A percentile compares a stretch with the other conserved stretches of the same genome.
Conservation (phyloP, 2,888 invertebrate species). For the Thymelicus lineola region DNA sequence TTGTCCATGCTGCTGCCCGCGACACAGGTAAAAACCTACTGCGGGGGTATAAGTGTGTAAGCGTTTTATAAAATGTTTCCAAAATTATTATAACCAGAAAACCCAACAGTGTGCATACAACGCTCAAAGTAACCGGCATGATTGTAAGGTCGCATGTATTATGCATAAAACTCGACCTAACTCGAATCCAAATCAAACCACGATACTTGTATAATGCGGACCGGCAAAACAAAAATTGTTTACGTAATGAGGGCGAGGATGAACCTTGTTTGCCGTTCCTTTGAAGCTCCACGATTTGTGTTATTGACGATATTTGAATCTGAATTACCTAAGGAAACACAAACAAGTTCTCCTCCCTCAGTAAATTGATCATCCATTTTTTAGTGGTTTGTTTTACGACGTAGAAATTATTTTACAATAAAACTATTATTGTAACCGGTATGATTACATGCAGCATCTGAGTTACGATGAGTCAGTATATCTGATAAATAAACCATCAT, state of each 20-base stretch:
- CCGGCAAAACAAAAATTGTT: slow-evolving; percentile 58
- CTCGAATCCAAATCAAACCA: slow-evolving; percentile 70
- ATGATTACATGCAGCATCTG: neutral
- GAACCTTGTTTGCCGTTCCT: slow-evolving; percentile 36
- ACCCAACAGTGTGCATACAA: slow-evolving; percentile 17
- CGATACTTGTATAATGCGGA: slow-evolving; percentile 50
- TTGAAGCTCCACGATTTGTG: slow-evolving; percentile 32
- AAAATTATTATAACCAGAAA: neutral
- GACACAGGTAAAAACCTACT: no score
- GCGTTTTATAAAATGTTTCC: neutral
- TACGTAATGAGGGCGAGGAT: slow-evolving; percentile 53
- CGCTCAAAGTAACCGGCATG: slow-evolving; percentile 9
- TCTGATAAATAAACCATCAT: slow-evolving; percentile 16
- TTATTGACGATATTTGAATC: slow-evolving; percentile 33
- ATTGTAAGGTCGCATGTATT: slow-evolving; percentile 71
- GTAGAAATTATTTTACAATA: neutral
- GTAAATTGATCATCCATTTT: neutral
- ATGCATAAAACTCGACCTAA: slow-evolving; percentile 68
- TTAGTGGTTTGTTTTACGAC: neutral
- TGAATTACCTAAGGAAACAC: slow-evolving; percentile 23
- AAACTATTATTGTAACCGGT: neutral
- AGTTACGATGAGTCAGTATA: slow-evolving; percentile 11
- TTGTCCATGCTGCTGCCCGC: no score
- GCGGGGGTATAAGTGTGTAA: no score
- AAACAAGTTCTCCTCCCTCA: slow-evolving; percentile 8